Conservation (phyloP, 2,113 vertebrate species). For the Thermophis baileyi region DNA sequence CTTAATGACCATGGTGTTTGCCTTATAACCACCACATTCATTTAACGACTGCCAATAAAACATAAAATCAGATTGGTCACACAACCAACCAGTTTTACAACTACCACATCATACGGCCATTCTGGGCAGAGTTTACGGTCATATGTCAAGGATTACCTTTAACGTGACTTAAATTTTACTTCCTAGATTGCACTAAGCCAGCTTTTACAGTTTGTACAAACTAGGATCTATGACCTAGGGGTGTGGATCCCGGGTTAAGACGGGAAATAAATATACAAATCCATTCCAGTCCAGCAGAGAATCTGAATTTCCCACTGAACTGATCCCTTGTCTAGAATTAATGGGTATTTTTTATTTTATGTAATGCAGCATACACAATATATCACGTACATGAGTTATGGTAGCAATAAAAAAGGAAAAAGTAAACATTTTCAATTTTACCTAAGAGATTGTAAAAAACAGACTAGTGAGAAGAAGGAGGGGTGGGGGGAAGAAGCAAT, state of each 20-base stretch:
- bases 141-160: neutral
- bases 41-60: neutral
- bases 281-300: neutral
- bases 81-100: neutral
- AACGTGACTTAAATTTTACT: neutral
- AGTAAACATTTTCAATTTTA: neutral
- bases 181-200: neutral
- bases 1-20: neutral
- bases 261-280: neutral
- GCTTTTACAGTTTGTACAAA: neutral
- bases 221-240: neutral
- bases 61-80: neutral
- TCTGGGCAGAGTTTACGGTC: neutral
- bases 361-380: neutral
- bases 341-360: neutral
- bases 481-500: neutral
- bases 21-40: neutral
- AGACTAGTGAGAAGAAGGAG: neutral
- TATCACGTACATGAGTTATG: neutral
- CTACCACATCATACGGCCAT: neutral
- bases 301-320: neutral
- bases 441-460: constrained; percentile 1
- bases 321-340: neutral
- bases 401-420: neutral
- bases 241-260: neutral